Base-by-base conservation (phyloP, 1,140 invertebrate species). In the Cherax quadricarinatus region DNA sequence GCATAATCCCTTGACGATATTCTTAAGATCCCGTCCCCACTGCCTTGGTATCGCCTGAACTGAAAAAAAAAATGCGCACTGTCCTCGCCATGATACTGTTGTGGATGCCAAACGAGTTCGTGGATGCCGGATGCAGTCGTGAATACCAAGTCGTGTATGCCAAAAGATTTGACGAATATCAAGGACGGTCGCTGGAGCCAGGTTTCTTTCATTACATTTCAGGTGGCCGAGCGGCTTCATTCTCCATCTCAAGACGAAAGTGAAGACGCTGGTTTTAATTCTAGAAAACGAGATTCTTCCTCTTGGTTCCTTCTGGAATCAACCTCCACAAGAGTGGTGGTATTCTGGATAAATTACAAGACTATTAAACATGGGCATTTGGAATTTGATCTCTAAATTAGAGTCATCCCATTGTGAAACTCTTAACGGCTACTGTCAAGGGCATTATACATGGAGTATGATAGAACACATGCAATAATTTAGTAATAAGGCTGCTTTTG, bases 351-450 rank as follows among this genome's bases (percentile, higher is more conserved):
- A 81, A 81, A 53, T 14, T 16, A 81, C 79, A 51, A 51, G 51
- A 53, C 4, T 14, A n/a, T 60, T 3, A 24, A 18, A 51, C 6
- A 57, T 21, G 79, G 85, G 73, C 70, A 73, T 79, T 73, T 87
- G 85, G 16, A 51, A 57, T 30, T 53, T 24, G 30, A 75, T 41
- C 85, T 75, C 49, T 78, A 70, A 62, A 51, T 48, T 73, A 62
- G 41, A 86, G 53, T 24, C 60, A 60, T 86, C 21, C 84, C 48
- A 73, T n/a, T 49, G 18, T 24, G 21, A 70, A 30, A 70, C 48
- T 14, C 84, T 70, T 16, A 49, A 53, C 78, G 85, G 85, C 85
- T 73, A 75, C 21, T 87, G 73, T 16, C 70, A 78, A 78, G 85
- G 85, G 85, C 85, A 87, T 87, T 87, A 87, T 51, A 53, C 12